Evolutionary conservation across 2,797 vertebrate species (phyloP), one percentile per base, ranked within the genome.

Genomic region (Peromyscus nudipes): DNA sequence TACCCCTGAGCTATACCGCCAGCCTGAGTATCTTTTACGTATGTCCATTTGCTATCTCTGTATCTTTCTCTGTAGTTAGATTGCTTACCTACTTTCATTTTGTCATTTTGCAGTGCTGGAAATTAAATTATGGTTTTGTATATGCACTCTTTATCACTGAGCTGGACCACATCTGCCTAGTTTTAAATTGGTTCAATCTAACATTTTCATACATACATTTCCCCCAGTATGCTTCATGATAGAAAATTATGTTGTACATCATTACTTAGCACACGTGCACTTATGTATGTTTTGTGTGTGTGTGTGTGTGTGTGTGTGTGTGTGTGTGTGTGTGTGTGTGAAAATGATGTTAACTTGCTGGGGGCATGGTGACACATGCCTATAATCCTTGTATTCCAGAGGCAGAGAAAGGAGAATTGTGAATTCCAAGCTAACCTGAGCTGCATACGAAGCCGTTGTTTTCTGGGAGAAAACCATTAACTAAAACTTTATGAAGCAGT

Each of bases 111-210:
- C 34, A 55, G 62, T 85, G 23, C n/a, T 91, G 7, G 27, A 31
- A 19, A 85, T 90, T 43, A 4, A 91, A 79, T 31, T 25, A 37
- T 27, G 37, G 67, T 43, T 43, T 79, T 49, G 5, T 25, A 2
- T 37, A 29, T 40, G n/a, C 23, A 25, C 4, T 75, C 27, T 6
- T 65, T 94, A n/a, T 31, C 69, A 55, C 23, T 89, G 57, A 89
- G 34, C 69, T n/a, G 52, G 34, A n/a, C 46, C 23, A 11, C 46
- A 16, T 69, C 76, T 94, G 60, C 49, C 12, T 90, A 12, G 34
- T 93, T 96, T 94, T 92, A 71, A 94, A 84, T 93, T 96, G 84
- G 3, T 37, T 84, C 96, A n/a, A 62, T 97, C 43, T 93, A 93
- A 81, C 55, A 34, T 23, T 97, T 27, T 88, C 93, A 93, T 86